These are phyloP conservation scores for Dryas iulia DNA, from an alignment of 1,140 invertebrate species.

Conservation along the genomic window DNA sequence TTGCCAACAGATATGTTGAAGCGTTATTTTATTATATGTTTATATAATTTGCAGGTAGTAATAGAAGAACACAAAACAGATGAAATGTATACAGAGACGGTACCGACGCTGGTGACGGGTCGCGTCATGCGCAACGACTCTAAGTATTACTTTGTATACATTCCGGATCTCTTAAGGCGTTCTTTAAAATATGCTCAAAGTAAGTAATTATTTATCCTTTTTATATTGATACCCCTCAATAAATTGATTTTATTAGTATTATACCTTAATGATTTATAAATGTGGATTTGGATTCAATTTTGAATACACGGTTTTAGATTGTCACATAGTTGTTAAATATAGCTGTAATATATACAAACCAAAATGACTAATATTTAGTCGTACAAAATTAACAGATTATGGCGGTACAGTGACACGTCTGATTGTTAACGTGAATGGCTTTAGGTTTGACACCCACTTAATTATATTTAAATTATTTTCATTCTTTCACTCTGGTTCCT, in stretches of 20 bases:
- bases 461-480: neutral
- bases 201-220: neutral
- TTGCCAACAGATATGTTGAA: too few relatives aligned
- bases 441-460: neutral
- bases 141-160: conserved; percentile 35
- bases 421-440: neutral
- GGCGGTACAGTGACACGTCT: too few relatives aligned
- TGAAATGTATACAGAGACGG: conserved; percentile 26
- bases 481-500: neutral
- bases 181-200: conserved; percentile 23
- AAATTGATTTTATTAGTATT: too few relatives aligned
- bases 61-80: conserved; percentile 34
- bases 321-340: too few relatives aligned
- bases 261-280: too few relatives aligned
- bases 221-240: too few relatives aligned
- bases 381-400: too few relatives aligned
- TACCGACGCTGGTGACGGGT: conserved; percentile 41
- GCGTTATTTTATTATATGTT: neutral
- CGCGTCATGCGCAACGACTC: conserved; percentile 17
- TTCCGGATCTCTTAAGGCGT: conserved; percentile 29
- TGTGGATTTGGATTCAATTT: too few relatives aligned
- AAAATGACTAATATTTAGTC: too few relatives aligned
- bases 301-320: too few relatives aligned
- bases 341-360: too few relatives aligned
- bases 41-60: conserved; percentile 34